Conservation (phyloP, 2,888 invertebrate species). For the Leucozona laternaria region DNA sequence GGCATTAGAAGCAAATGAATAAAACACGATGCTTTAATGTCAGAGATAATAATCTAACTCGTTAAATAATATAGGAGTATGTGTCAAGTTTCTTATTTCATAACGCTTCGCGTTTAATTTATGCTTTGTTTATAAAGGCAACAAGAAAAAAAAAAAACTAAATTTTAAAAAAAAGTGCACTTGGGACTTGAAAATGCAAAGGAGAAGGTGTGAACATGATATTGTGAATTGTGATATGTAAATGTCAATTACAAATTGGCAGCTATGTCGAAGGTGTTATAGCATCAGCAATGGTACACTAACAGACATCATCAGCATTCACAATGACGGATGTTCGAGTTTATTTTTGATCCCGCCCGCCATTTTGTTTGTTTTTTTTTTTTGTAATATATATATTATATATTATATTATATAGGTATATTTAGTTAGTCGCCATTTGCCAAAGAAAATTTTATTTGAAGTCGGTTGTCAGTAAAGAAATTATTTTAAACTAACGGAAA, state of each 20-base stretch:
- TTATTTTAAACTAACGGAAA: constrained; percentile 6
- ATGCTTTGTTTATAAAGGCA: constrained; percentile 56
- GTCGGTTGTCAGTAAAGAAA: background rate
- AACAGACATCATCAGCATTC: background rate
- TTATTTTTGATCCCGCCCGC: background rate
- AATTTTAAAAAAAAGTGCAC: constrained; percentile 26
- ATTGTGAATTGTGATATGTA: constrained; percentile 39
- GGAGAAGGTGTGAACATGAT: constrained; percentile 28
- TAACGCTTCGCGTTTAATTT: constrained; percentile 43
- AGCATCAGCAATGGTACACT: constrained; percentile 1
- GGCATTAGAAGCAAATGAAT: constrained; percentile 24
- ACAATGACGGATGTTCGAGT: background rate
- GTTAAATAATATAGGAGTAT: constrained; percentile 21
- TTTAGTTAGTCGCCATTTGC: constrained; percentile 8
- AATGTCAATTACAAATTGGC: constrained; percentile 67
- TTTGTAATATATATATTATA: too few relatives aligned
- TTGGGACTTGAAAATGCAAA: background rate
- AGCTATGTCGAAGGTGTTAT: constrained; percentile 57
- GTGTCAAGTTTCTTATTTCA: constrained; percentile 59
- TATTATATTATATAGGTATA: background rate
- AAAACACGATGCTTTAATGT: background rate
- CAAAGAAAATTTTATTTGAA: constrained; percentile 5
- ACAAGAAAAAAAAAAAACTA: background rate
- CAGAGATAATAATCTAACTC: background rate
- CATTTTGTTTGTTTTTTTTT: constrained; percentile 10